Base-by-base conservation (phyloP, 2,113 vertebrate genomes). In the Heterotis niloticus region DNA sequence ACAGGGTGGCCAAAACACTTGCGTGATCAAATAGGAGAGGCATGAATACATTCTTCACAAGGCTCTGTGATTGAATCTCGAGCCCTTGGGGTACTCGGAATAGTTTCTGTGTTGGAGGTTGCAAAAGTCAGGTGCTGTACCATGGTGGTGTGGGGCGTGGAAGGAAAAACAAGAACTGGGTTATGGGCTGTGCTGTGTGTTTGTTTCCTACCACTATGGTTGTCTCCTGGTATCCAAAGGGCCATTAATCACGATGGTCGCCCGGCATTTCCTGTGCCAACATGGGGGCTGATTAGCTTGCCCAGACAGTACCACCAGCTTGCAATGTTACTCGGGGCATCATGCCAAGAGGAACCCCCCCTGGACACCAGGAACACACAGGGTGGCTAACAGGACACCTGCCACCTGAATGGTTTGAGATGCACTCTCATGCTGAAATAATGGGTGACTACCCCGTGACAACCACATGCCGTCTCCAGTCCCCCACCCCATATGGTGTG, bases 231-330 rank as follows among this genome's bases (percentile, higher is more conserved):
- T 26, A 5, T 57, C 28, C 23, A 4, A 29, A 51, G 18, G 16
- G 20, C n/a, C 67, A 70, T 78, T 69, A 62, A 62, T 78, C 67
- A 70, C 12, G 56, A 4, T n/a, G 7, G 66, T 26, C 44, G 16
- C 71, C 52, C 26, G 23, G 7, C n/a, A 0, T 62, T 23, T 10
- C 67, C 77, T 29, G 20, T 29, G 28, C n/a, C n/a, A n/a, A 26
- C 26, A 16, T 11, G 12, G 54, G 20, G 73, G 14, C 73, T n/a
- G 24, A 1, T 62, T 60, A 62, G 65, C 16, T 10, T 24, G 18
- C 14, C 20, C 12, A 57, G 13, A 26, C 51, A 28, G 26, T 7
- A 12, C 77, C 67, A 44, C 77, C 66, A 73, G 17, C 74, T 59
- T 29, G 52, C 5, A 3, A 1, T 56, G 26, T 76, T 24, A 75